Conservation (phyloP, 2,888 invertebrate species). For the Caenorhabditis macrosperma region DNA sequence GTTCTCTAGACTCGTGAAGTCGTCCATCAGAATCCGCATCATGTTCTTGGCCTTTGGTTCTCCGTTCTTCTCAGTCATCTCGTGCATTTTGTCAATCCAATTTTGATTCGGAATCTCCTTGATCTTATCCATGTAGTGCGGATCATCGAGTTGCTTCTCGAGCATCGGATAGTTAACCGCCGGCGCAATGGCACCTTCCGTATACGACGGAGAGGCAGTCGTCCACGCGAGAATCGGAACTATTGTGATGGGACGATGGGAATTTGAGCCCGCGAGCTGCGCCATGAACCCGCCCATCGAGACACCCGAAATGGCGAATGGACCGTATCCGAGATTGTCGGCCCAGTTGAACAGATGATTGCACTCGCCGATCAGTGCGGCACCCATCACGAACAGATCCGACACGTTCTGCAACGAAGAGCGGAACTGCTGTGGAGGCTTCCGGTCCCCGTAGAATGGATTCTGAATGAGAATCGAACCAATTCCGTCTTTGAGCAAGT, state of each 20-base stretch:
- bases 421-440: conserved; percentile 71
- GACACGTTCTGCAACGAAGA: conserved; percentile 95
- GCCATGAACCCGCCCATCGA: conserved; percentile 88
- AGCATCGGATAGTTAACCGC: conserved; percentile 53
- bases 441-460: conserved; percentile 87
- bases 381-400: conserved; percentile 99
- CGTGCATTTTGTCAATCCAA: conserved; percentile 64
- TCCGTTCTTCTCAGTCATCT: conserved; percentile 52
- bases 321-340: conserved; percentile 91
- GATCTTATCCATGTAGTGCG: conserved; percentile 59
- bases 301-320: conserved; percentile 91
- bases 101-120: conserved; percentile 57
- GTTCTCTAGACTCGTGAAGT: conserved; percentile 95
- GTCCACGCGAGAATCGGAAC: conserved; percentile 98
- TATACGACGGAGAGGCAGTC: conserved; percentile 93
- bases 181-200: conserved; percentile 60
- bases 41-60: conserved; percentile 81
- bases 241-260: conserved; percentile 91
- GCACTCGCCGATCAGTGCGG: conserved; percentile 93
- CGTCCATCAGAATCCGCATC: conserved; percentile 98
- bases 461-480: conserved; percentile 96
- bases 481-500: conserved; percentile 91
- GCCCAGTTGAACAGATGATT: conserved; percentile 93
- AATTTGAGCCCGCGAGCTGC: conserved; percentile 94
- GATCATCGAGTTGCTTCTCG: conserved; percentile 61